These are phyloP conservation scores for Daubentonia madagascariensis DNA, from an alignment of 2,113 vertebrate genomes.

Conservation along the genomic window DNA sequence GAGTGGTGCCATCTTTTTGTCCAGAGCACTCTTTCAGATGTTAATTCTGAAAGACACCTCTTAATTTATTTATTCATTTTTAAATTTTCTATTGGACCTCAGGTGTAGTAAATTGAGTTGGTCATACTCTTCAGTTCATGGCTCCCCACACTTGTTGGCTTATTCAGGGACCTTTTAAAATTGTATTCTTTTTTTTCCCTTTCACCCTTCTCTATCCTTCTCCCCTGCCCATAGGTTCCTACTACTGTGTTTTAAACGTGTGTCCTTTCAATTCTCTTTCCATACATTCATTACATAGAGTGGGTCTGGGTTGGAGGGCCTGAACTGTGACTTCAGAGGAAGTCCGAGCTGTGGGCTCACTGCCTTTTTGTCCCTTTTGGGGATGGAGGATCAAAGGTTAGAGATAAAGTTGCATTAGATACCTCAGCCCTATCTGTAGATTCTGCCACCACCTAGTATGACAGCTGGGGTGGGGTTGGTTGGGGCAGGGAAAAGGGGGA, in stretches of 20 bases:
- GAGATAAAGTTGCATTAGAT: not conserved
- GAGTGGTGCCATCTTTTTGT: constrained; percentile 45
- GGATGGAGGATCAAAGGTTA: not conserved
- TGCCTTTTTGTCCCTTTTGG: not conserved
- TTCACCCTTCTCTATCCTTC: not conserved
- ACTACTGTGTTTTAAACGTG: not conserved
- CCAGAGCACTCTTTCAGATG: constrained; percentile 31
- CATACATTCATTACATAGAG: not conserved
- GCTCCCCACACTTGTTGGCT: not conserved
- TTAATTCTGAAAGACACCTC: constrained; percentile 66
- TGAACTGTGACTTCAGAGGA: not conserved
- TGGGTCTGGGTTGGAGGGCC: not conserved
- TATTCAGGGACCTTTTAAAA: not conserved
- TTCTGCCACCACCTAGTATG: not conserved
- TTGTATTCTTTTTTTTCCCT: not conserved
- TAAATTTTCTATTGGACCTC: not conserved
- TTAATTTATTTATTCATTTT: not conserved
- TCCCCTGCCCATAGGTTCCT: not conserved
- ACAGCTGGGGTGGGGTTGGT: not conserved
- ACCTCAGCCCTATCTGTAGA: not conserved
- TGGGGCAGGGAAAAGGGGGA: accelerated
- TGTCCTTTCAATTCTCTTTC: not conserved
- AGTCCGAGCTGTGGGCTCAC: not conserved
- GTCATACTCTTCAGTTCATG: not conserved
- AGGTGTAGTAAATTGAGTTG: not conserved